Conservation (phyloP, 2,888 invertebrate species). For the Cancer borealis region DNA sequence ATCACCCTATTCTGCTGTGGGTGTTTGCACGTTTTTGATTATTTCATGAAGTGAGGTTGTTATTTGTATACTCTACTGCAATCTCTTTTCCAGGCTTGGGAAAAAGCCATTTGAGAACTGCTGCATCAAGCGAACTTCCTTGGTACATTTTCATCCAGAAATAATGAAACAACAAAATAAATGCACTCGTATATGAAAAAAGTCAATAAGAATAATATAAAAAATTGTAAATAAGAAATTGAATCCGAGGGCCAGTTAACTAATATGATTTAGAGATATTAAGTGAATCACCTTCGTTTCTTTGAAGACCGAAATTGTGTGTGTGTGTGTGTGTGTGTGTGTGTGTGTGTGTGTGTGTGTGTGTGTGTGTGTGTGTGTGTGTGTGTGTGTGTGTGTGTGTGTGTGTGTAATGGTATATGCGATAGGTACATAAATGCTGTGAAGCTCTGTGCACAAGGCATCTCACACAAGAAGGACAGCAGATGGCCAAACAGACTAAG, state of each 20-base stretch:
- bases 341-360: conserved; percentile 16
- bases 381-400: background rate
- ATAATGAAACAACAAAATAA: background rate
- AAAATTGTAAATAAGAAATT: background rate
- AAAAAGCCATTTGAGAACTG: background rate
- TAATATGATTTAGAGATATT: background rate
- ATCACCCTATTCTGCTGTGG: background rate
- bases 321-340: background rate
- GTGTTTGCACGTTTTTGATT: background rate
- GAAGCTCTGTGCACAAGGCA: too few species aligned
- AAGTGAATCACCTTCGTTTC: background rate
- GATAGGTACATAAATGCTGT: too few species aligned
- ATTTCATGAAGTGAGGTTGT: background rate
- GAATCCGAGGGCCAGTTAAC: background rate
- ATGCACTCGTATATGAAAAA: background rate
- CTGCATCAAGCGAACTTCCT: background rate
- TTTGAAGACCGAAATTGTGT: too few species aligned
- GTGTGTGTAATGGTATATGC: too few species aligned
- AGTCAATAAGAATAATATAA: background rate
- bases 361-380: conserved; percentile 22
- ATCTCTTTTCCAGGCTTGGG: background rate
- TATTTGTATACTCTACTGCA: background rate
- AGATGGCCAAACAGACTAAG: too few species aligned
- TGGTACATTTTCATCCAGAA: background rate
- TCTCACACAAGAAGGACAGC: too few species aligned